phyloP scores from a whole-genome alignment of 2,797 vertebrate species.

The Sebastes vulpes region DNA sequence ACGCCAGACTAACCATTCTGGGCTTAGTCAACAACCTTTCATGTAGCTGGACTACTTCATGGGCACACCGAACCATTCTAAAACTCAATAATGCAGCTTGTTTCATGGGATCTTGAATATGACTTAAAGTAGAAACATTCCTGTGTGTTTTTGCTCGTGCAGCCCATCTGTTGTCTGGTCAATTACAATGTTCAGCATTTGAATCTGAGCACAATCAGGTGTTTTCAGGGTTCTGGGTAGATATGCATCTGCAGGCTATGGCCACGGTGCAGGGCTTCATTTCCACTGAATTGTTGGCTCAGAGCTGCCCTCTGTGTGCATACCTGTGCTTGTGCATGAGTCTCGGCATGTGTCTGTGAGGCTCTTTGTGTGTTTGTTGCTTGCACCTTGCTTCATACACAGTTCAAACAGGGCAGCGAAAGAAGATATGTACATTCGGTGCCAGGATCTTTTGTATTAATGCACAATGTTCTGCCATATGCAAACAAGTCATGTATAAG shows the following conservation, averaged over 20 bases:
- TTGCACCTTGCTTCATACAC: not conserved
- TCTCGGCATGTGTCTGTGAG: slow-evolving; percentile 24
- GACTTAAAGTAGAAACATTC: not conserved
- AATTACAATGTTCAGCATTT: slow-evolving; percentile 35
- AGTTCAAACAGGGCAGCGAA: not conserved
- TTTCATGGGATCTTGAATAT: not conserved
- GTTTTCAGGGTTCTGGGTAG: slow-evolving; percentile 62
- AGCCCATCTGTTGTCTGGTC: slow-evolving; percentile 7
- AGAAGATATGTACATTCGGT: not conserved
- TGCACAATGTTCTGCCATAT: not conserved
- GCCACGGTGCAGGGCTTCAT: slow-evolving; percentile 57
- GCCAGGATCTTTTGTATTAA: not conserved
- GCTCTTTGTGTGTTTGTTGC: slow-evolving; percentile 33
- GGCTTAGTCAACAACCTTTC: not conserved
- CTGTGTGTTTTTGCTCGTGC: not conserved
- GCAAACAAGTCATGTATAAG: not conserved
- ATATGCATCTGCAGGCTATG: slow-evolving; percentile 69
- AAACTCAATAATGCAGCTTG: not conserved
- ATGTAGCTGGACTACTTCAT: not conserved
- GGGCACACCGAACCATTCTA: not conserved
- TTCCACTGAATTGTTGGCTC: slow-evolving; percentile 73
- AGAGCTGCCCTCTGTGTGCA: slow-evolving; percentile 74
- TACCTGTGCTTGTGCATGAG: slow-evolving; percentile 66
- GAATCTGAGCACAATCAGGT: slow-evolving; percentile 59
- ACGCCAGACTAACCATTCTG: not conserved